Base-by-base conservation (phyloP, 2,797 vertebrate species). In the Perdix hodgsoniae region DNA sequence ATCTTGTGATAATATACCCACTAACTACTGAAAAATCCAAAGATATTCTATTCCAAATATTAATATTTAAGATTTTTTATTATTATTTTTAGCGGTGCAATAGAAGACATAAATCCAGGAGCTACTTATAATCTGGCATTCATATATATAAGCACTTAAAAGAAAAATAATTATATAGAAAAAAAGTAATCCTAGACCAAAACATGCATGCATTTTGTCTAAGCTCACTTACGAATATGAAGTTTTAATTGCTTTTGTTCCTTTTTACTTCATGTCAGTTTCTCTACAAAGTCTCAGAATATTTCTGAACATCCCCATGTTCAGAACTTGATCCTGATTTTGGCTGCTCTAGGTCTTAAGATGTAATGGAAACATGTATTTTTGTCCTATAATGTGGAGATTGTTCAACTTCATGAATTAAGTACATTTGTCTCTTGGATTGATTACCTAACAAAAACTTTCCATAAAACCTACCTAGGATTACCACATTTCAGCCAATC, bases 401-500 rank as follows among this genome's bases (percentile, higher is more conserved):
- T 54, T 21, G 15, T 54, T 91, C 86, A 74, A 64, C 49, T 92
- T 45, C 35, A 52, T 77, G 27, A 22, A 50, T 94, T 93, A 77
- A 94, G 81, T 75, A 82, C 61, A 45, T 14, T 49, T 69, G 33
- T 47, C 78, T 86, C 77, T 92, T 80, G 70, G 76, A 90, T 66
- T 67, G 83, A 19, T 59, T 94, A 72, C 75, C 37, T 52, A 90
- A 88, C 31, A 89, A 94, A 97, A 96, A 14, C 9, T 6, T 91
- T 96, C 72, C 63, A 93, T 93, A 86, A 94, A 39, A 64, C 49
- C 27, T 82, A 76, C 9, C 66, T 66, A 85, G 56, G 24, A 70
- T 3, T 96, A 49, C 45, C 81, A 91, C 35, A 52, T 91, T 93
- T 91, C 67, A 94, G 71, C 26, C 86, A 95, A 93, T 94, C 96